A percentile compares a stretch with the other conserved stretches of the same genome.
These are phyloP conservation scores for Sebastes itinus DNA, from an alignment of 2,797 vertebrate genomes.

Conservation along the genomic window DNA sequence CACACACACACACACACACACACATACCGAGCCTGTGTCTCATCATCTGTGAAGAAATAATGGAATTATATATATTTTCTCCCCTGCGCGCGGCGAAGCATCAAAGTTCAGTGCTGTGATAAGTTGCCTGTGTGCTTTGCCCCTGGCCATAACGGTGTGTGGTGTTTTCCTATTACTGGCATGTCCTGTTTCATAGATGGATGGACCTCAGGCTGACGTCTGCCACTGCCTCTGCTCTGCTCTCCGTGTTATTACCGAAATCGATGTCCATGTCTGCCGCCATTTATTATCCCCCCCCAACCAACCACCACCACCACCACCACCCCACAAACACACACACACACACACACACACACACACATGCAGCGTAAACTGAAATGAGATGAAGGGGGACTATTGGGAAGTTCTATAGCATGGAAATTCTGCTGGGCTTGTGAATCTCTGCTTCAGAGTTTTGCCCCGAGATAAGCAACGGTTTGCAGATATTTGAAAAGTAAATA, in stretches of 20 bases:
- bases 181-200: constrained; percentile 87
- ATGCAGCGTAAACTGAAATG: constrained; percentile 58
- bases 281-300: constrained; percentile 85
- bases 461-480: constrained; percentile 34
- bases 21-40: constrained; percentile 76
- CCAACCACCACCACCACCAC: constrained; percentile 59
- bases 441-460: constrained; percentile 25
- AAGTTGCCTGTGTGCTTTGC: constrained; percentile 82
- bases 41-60: constrained; percentile 90
- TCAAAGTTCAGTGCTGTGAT: constrained; percentile 86
- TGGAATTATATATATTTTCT: constrained; percentile 88
- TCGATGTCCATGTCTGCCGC: constrained; percentile 80
- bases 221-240: constrained; percentile 79
- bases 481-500: constrained; percentile 50
- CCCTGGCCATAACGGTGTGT: constrained; percentile 82
- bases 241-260: constrained; percentile 78
- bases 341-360: constrained; percentile 28
- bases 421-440: constrained; percentile 70
- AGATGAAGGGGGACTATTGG: constrained; percentile 61
- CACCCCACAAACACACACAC: constrained; percentile 21
- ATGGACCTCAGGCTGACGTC: constrained; percentile 84
- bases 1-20: not conserved
- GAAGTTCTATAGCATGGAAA: constrained; percentile 67
- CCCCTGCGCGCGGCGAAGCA: constrained; percentile 75
- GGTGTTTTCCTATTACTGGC: constrained; percentile 87